Evolutionary conservation across 2,888 invertebrate genomes (phyloP), one percentile per base, ranked within the genome.

Genomic region (Phengaris arion): DNA sequence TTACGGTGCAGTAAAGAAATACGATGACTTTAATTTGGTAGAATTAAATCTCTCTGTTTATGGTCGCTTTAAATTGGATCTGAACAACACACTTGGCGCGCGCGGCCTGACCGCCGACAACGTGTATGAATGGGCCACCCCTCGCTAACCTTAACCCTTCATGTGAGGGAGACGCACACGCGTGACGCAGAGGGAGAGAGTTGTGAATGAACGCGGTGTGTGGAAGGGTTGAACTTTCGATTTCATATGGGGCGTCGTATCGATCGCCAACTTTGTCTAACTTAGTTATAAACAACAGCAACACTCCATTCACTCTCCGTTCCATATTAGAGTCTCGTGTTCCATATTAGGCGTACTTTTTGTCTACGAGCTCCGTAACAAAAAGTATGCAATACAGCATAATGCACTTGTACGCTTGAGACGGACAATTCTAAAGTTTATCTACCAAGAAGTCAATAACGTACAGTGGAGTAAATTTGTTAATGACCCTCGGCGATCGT

Each of bases 41-140:
- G 35, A 35, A 35, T 35, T 35, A 35, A 35, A 35, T 35, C 35
- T 35, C 35, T 35, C 0, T 35, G 35, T 4, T 35, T 35, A 35
- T 2, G 35, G 2, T 35, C 4, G 4, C 3, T 35, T 35, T 35
- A 35, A 35, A 35, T 35, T 35, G 35, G 35, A 35, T 35, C 35
- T 35, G 35, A 35, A 35, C 35, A 35, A 35, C 35, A 2, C 4
- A 35, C 3, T 35, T 6, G 48, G 88, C 89, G 88, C 88, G 78
- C 79, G 85, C 86, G 89, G 89, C 89, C 91, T 90, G 92, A 92
- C 91, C 93, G 89, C 85, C 88, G 89, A 89, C 91, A 92, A 91
- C 83, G 79, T 80, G 80, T 77, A 79, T 89, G 87, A 91, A 91
- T 89, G 90, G 86, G 82, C 84, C 85, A 83, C 83, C 81, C 70